phyloP scores from a whole-genome alignment of 1,140 invertebrate genomes.

The Eupeodes corollae region DNA sequence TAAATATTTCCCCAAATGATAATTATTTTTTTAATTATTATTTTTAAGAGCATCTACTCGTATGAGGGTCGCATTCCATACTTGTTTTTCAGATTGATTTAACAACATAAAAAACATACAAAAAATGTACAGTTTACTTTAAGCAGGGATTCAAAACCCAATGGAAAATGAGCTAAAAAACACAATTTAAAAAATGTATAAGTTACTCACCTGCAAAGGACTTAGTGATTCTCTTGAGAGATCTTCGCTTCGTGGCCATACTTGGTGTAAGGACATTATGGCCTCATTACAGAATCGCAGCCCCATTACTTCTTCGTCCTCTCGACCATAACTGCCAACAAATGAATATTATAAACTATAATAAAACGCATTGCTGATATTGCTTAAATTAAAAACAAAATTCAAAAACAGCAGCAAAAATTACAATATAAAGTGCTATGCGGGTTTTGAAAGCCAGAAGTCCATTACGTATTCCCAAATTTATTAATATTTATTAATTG shows the following conservation, averaged over 20 bases:
- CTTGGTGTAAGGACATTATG: slow-evolving; percentile 71
- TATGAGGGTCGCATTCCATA: too few species aligned
- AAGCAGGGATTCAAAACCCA: too few species aligned
- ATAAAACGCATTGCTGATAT: background rate
- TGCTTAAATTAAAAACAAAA: background rate
- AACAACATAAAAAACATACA: too few species aligned
- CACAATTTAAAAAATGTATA: background rate
- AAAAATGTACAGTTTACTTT: too few species aligned
- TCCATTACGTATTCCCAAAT: too few species aligned
- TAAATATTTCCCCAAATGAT: too few species aligned
- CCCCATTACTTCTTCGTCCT: slow-evolving; percentile 89
- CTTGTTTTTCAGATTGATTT: too few species aligned
- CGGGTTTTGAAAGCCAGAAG: too few species aligned
- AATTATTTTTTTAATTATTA: too few species aligned
- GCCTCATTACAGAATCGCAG: slow-evolving; percentile 85
- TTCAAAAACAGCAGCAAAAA: background rate
- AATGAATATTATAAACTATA: background rate
- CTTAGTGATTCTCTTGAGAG: slow-evolving; percentile 44
- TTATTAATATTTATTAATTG: too few species aligned
- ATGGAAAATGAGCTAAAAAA: too few species aligned
- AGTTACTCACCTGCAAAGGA: slow-evolving; percentile 56
- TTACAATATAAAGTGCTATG: background rate
- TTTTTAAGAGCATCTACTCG: too few species aligned
- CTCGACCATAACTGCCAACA: slow-evolving; percentile 62
- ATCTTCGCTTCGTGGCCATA: slow-evolving; percentile 57